phyloP scores from a whole-genome alignment of 2,113 vertebrate species.

The Microcebus griseorufus region DNA sequence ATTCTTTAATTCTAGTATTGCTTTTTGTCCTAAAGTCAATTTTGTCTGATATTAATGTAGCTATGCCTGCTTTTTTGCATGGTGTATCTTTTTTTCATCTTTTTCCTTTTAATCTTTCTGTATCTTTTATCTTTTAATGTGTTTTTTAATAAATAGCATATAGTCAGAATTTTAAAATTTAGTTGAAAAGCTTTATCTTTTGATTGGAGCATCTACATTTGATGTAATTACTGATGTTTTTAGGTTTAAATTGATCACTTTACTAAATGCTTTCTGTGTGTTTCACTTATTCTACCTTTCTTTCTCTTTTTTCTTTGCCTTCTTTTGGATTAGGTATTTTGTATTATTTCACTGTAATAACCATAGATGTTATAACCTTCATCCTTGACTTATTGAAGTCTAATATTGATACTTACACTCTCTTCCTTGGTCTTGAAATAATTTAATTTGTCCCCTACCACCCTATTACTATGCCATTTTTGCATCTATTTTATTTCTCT shows the following conservation, averaged over 20 bases:
- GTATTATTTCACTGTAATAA: neutral
- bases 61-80: neutral
- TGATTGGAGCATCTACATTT: neutral
- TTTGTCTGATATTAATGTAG: neutral
- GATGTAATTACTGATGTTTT: neutral
- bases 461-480: neutral
- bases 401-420: neutral
- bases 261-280: neutral
- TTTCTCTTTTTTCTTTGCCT: neutral
- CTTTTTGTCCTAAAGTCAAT: conserved; percentile 30
- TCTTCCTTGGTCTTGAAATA: neutral
- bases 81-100: neutral
- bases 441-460: neutral
- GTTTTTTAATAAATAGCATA: neutral
- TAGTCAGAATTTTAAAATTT: neutral
- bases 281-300: neutral
- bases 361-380: neutral
- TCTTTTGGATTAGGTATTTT: neutral
- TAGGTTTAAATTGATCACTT: neutral
- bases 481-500: neutral
- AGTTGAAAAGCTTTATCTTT: neutral
- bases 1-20: neutral
- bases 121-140: neutral
- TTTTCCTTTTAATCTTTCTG: neutral
- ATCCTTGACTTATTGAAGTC: neutral